Base-by-base conservation (phyloP, 2,888 invertebrate species). In the Hydrotaea diabolus region DNA sequence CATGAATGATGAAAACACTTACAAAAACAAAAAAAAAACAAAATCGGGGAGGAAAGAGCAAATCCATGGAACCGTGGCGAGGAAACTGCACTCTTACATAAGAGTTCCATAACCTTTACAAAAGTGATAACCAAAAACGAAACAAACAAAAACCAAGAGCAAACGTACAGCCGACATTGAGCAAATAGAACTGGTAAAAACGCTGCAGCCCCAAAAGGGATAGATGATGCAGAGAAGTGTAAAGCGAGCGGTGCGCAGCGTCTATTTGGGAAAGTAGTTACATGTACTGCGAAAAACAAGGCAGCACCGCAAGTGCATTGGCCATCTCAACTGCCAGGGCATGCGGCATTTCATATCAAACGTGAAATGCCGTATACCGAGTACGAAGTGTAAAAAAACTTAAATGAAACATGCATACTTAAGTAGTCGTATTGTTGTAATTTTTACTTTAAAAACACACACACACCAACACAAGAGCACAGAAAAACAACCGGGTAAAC, bases 31-130 rank as follows among this genome's bases (percentile, higher is more conserved):
- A n/a, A 11, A 39, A 13, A 17, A 17, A 36, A 62, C 26, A 31
- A 39, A 64, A 9, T 31, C 9, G 2, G 19, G 19, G 7, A 7
- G 31, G 17, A 66, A 21, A 17, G 0, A 2, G 13, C 1, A 69
- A 46, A 69, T 15, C 17, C 62, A 69, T 23, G 13, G 26, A 55
- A 4, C 11, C 55, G 55, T 53, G 64, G 23, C 72, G 39, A 23
- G 13, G 5, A 19, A 69, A 85, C 72, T 77, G 73, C 23, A 78
- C 31, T 77, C 82, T 85, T 82, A 71, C 79, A 64, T 82, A 82
- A 82, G 74, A 85, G 85, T 82, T 85, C 85, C 55, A 85, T 82
- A 85, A 85, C 85, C 85, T 82, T 82, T 85, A 59, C 72, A 66
- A 82, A 76, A 66, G 59, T 66, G 55, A 19, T 39, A 59, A 71